phyloP scores from a whole-genome alignment of 2,888 invertebrate genomes.

The Eristalinus aeneus region DNA sequence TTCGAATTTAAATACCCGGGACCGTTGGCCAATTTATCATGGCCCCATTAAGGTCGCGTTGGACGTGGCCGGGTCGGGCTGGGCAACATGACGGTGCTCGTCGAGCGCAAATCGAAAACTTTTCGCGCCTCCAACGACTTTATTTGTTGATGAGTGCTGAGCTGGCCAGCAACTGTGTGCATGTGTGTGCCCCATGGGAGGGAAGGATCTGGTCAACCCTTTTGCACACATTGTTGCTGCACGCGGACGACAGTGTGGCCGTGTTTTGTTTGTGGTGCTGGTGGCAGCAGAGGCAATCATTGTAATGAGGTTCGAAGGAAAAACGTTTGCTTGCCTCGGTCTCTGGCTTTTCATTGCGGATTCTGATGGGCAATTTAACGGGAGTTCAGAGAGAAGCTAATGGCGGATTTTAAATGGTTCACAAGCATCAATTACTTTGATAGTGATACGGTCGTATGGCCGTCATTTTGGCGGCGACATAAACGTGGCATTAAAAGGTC shows the following conservation, averaged over 20 bases:
- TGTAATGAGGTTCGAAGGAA: slow-evolving; percentile 35
- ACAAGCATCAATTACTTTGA: slow-evolving; percentile 33
- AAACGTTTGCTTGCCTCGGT: slow-evolving; percentile 18
- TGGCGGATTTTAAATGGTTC: slow-evolving; percentile 25
- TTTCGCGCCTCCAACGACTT: slow-evolving; percentile 35
- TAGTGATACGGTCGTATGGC: slow-evolving; percentile 25
- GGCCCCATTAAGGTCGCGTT: slow-evolving; percentile 42
- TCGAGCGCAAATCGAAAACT: slow-evolving; percentile 6
- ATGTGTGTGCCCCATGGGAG: not conserved
- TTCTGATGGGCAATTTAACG: slow-evolving; percentile 40
- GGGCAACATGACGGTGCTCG: not conserved
- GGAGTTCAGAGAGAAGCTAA: slow-evolving; percentile 36
- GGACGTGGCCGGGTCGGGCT: not conserved
- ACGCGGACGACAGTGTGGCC: slow-evolving; percentile 44
- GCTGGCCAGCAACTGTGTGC: not conserved
- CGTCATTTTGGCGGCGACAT: slow-evolving; percentile 12
- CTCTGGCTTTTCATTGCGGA: slow-evolving; percentile 24
- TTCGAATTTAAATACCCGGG: slow-evolving; percentile 61
- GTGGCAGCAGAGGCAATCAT: slow-evolving; percentile 8
- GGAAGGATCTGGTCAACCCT: not conserved
- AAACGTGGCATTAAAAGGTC: slow-evolving; percentile 41
- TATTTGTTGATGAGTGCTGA: slow-evolving; percentile 4
- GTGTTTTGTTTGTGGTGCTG: slow-evolving; percentile 9
- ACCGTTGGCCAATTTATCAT: slow-evolving; percentile 51
- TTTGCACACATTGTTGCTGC: not conserved